Base-by-base conservation (phyloP, 2,113 vertebrate species). In the Rutilus rutilus region DNA sequence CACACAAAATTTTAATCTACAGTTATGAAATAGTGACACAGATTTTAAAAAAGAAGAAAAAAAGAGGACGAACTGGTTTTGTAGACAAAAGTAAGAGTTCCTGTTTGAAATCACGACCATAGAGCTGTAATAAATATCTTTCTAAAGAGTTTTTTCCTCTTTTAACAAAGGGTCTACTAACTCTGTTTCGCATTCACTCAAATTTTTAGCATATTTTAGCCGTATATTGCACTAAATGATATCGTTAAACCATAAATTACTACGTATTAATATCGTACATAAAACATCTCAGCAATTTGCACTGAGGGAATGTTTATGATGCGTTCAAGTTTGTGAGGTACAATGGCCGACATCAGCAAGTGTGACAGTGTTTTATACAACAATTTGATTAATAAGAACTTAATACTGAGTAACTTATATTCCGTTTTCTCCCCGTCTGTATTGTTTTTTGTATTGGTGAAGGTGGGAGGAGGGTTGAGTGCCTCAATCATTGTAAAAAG, bases 1-100 rank as follows among this genome's bases (percentile, higher is more conserved):
- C 39, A 30, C 57, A 25, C 45, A 25, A 27, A 47, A 64, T 80
- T 47, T 42, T 64, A 80, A 80, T 80, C 78, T 80, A 25, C n/a
- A 79, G 12, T 79, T 79, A 80, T 80, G 78, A 80, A 62, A 80
- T 21, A 21, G n/a, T 64, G 42, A 47, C 17, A n/a, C 36, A 11
- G 57, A 62, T 52, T 6, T 0, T 14, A 78, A 76, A 36, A 36
- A 42, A 42, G 2, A 42, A 42, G 2, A 2, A 62, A 59, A 42
- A 79, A 57, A 42, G 67, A 79, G 7, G 77, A 78, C 14, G 14
- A 39, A 60, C 7, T 42, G 54, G 33, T 39, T 19, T 30, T 80
- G 57, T 27, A 80, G 23, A 47, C 59, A 62, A 47, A 80, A 17
- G 23, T 25, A 79, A 47, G 60, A 21, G 57, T 39, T 78, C 50